Evolutionary conservation across 2,113 vertebrate species (phyloP), one percentile per base, ranked within the genome.

Genomic region (Chrysemys picta): DNA sequence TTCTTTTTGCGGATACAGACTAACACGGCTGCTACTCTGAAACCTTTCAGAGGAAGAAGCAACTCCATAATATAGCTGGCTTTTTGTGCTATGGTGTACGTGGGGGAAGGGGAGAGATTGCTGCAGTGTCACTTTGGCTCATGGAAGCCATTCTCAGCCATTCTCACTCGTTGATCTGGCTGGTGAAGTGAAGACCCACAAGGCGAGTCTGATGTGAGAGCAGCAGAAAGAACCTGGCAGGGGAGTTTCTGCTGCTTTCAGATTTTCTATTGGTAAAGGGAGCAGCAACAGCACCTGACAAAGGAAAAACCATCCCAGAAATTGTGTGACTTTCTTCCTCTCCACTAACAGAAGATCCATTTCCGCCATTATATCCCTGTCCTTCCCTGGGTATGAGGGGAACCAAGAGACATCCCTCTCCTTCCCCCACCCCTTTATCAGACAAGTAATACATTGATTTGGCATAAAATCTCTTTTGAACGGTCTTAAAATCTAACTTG

Each of bases 391-490:
- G 62, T 35, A 62, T 11, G 78, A 82, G 76, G 27, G 82, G 53
- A 56, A 35, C 85, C 84, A 80, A n/a, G 50, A 53, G 31, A 38
- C 49, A 89, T 38, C 19, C 0, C 49, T 93, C 91, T 69, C 91
- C 50, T 50, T 50, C 50, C 1, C 0, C 12, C 56, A 82, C 52
- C 76, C 21, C 90, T 82, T 88, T 81, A 88, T 91, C 89, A 7
- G 82, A 22, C 19, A 13, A 2, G 4, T 1, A 25, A 69, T n/a
- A 31, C 1, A 22, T 17, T 17, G 78, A 86, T 76, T 76, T 85
- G 82, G 90, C 80, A n/a, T 88, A 45, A 95, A 96, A 92, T 82
- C 35, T 72, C n/a, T 84, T 87, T 57, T 49, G 35, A 94, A 62
- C 6, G 84, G 27, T 57, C 52, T 82, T 24, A 62, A 54, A 29